phyloP scores from a whole-genome alignment of 2,888 invertebrate genomes.

The Drosophila monieri region DNA sequence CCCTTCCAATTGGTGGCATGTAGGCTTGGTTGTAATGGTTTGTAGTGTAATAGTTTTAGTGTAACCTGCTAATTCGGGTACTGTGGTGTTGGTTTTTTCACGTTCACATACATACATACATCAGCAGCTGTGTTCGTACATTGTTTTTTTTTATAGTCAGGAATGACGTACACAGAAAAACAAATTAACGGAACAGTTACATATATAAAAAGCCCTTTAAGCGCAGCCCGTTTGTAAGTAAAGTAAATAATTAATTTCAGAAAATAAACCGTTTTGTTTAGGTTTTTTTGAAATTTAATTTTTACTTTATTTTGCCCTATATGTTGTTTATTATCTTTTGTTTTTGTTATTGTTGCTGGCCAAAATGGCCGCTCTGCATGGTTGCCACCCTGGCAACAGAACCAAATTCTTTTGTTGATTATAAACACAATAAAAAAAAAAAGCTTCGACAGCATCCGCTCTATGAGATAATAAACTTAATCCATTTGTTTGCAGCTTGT shows the following conservation, averaged over 20 bases:
- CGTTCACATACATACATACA: slow-evolving; percentile 5
- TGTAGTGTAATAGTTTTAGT: slow-evolving; percentile 65
- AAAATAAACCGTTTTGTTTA: slow-evolving; percentile 1
- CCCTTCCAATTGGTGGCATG: slow-evolving; percentile 70
- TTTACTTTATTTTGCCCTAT: slow-evolving; percentile 42
- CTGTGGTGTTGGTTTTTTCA: slow-evolving; percentile 56
- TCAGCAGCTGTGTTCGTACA: slow-evolving; percentile 30
- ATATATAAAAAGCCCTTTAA: slow-evolving; percentile 18
- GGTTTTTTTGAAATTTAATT: slow-evolving; percentile 36
- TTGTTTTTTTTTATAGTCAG: slow-evolving; percentile 28
- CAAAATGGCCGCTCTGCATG: slow-evolving; percentile 28
- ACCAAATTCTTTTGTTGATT: slow-evolving; percentile 19
- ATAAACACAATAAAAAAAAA: slow-evolving; percentile 25
- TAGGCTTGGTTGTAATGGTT: slow-evolving; percentile 58
- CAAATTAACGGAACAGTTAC: slow-evolving; percentile 42
- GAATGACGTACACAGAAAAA: slow-evolving; percentile 35
- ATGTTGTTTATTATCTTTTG: slow-evolving; percentile 31
- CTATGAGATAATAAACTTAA: slow-evolving; percentile 9
- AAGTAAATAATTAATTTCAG: slow-evolving; percentile 60
- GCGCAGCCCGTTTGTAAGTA: slow-evolving; percentile 46
- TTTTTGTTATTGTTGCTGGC: slow-evolving; percentile 1
- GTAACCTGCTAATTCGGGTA: slow-evolving; percentile 50
- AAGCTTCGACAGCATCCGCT: slow-evolving; percentile 4
- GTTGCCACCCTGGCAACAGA: slow-evolving; percentile 33
- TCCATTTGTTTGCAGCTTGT: slow-evolving; percentile 23